Percentiles rank a stretch among this genome's conserved stretches.
These are phyloP conservation scores for Antrozous pallidus DNA, from an alignment of 2,797 vertebrate genomes.

Conservation along the genomic window DNA sequence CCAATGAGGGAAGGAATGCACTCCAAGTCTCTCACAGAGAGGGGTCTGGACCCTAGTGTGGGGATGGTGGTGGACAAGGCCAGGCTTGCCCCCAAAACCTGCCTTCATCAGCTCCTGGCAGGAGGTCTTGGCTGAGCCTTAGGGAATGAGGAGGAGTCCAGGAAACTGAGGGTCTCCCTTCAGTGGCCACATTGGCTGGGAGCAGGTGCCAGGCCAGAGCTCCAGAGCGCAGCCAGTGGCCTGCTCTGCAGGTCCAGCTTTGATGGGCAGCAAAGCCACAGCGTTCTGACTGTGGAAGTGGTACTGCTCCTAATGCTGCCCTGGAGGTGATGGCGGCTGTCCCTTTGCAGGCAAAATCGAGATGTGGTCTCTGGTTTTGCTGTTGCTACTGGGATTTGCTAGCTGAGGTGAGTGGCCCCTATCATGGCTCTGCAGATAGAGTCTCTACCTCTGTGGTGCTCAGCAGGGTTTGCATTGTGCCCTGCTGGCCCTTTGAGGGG, in stretches of 20 bases:
- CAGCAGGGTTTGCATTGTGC: background rate
- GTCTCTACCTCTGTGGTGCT: background rate
- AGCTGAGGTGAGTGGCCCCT: conserved; percentile 76
- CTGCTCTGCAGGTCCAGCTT: background rate
- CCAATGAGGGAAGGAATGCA: background rate
- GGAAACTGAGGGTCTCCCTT: background rate
- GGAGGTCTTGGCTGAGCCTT: background rate
- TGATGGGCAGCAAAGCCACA: background rate
- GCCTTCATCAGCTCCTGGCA: background rate
- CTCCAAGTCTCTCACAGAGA: background rate
- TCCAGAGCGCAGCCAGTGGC: background rate
- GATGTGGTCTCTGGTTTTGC: conserved; percentile 76
- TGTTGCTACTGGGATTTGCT: conserved; percentile 73
- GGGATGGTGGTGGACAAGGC: too few species aligned
- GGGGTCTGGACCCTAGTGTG: background rate
- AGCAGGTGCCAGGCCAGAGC: background rate
- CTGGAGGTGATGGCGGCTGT: conserved; percentile 25
- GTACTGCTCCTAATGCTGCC: conserved; percentile 44
- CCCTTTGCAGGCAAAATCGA: background rate
- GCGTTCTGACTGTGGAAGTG: background rate
- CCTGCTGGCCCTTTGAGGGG: conserved; percentile 9
- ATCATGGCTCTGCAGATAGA: background rate
- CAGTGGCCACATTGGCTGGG: background rate
- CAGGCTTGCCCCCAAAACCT: background rate
- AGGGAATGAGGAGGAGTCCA: background rate